These are phyloP conservation scores for Chondrosia reniformis DNA, from an alignment of 37 sponge, comb jelly and placozoan genomes.

Conservation along the genomic window DNA sequence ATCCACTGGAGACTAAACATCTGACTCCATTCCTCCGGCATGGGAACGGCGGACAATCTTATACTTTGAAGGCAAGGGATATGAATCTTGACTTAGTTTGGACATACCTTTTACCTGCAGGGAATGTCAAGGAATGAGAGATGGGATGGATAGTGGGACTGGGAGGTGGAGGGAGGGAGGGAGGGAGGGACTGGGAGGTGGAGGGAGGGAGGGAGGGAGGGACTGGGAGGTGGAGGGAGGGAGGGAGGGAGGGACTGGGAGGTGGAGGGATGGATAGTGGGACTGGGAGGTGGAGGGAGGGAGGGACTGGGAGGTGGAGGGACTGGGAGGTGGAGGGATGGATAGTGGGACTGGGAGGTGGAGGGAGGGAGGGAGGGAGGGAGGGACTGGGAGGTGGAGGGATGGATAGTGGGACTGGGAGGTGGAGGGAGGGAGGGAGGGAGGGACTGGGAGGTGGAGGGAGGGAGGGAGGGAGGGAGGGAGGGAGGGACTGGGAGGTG, in stretches of 20 bases:
- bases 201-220: neutral
- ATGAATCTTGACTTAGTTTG: neutral
- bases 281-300: neutral
- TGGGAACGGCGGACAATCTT: conserved; percentile 2
- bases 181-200: conserved; percentile 20
- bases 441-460: neutral
- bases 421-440: conserved; percentile 6
- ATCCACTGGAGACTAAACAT: conserved; percentile 12
- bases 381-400: neutral
- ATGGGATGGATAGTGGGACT: neutral
- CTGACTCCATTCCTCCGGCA: conserved; percentile 7
- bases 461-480: neutral
- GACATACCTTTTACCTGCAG: neutral
- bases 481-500: neutral
- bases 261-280: neutral
- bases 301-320: neutral
- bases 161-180: neutral
- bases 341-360: neutral
- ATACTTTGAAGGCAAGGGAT: neutral
- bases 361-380: neutral
- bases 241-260: neutral
- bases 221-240: neutral
- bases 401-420: neutral
- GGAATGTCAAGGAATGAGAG: neutral
- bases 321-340: neutral